These are phyloP conservation scores for Leptinotarsa defecta DNA, from an alignment of 1,140 invertebrate genomes.

Conservation along the genomic window DNA sequence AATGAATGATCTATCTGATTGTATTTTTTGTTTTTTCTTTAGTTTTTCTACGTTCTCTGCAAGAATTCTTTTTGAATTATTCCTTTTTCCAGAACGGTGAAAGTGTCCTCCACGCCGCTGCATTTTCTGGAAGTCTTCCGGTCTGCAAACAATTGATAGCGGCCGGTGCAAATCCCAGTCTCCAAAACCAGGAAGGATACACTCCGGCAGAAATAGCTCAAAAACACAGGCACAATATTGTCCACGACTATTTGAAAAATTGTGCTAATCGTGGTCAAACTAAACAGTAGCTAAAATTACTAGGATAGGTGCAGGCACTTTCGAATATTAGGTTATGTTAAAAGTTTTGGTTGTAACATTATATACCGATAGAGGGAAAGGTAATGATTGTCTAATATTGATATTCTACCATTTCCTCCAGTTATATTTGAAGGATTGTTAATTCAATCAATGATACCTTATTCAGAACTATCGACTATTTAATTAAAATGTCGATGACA, in stretches of 20 bases:
- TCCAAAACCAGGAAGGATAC: slow-evolving; percentile 72
- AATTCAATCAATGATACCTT: no score
- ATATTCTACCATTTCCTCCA: no score
- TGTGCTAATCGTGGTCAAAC: slow-evolving; percentile 20
- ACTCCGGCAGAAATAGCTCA: slow-evolving; percentile 69
- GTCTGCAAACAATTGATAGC: slow-evolving; percentile 78
- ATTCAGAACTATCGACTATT: no score
- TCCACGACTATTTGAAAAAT: slow-evolving; percentile 62
- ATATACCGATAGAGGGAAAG: no score
- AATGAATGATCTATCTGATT: no score
- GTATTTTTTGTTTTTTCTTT: no score
- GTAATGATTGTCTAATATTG: no score
- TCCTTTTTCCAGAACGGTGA: slow-evolving; percentile 78
- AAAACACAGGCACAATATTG: slow-evolving; percentile 62
- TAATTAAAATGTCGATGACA: no score
- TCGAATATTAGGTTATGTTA: no score
- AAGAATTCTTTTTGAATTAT: background rate
- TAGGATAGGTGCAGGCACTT: no score
- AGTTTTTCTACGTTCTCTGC: background rate
- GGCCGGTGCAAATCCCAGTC: slow-evolving; percentile 69
- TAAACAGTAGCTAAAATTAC: background rate
- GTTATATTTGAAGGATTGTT: no score
- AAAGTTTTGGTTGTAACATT: no score
- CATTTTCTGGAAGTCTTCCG: slow-evolving; percentile 82
- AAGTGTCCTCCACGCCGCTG: slow-evolving; percentile 85